Base-by-base conservation (phyloP, 1,140 invertebrate species). In the Yoshiicerus persimilis region DNA sequence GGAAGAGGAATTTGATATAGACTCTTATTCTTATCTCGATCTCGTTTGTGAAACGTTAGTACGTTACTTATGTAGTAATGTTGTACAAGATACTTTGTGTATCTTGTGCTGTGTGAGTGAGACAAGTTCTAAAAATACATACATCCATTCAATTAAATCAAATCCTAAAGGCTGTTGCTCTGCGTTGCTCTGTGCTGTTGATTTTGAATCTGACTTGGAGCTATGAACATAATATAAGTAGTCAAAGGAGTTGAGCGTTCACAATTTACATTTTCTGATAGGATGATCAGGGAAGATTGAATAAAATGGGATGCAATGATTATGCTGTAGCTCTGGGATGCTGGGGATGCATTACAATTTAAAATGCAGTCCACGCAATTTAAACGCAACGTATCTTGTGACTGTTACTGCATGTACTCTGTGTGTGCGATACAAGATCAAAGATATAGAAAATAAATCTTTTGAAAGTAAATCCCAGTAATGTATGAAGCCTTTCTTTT, bases 101-200 rank as follows among this genome's bases (percentile, higher is more conserved):
- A n/a, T n/a, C n/a, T n/a, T n/a, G n/a, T n/a, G n/a, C n/a, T n/a
- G n/a, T n/a, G n/a, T n/a, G n/a, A n/a, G 30, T 80, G 75, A 36
- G 75, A 80, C 75, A 77, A 77, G 30, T 36, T 80, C 30, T 80
- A 80, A n/a, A 80, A 80, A 80, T 80, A 80, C 66, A 32, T 70
- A 70, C 75, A 80, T 34, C 75, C 75, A 80, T 80, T 80, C 75
- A 80, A 80, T 80, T 80, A 36, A 80, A 80, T 80, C 75, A 36
- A 36, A 70, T 80, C 30, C 30, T 34, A 36, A 80, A 38, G 34
- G 75, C 32, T 80, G 75, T 80, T 80, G 75, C 32, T 38, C 66
- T 80, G 4, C n/a, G 25, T 66, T 9, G 11, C n/a, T 36, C 32
- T 70, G 66, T 70, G 25, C 25, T 16, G 13, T 70, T 30, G 66